A percentile compares a stretch with the other conserved stretches of the same genome.
These are phyloP conservation scores for Corydoras sp. DNA, from an alignment of 2,113 vertebrate species.

Conservation along the genomic window DNA sequence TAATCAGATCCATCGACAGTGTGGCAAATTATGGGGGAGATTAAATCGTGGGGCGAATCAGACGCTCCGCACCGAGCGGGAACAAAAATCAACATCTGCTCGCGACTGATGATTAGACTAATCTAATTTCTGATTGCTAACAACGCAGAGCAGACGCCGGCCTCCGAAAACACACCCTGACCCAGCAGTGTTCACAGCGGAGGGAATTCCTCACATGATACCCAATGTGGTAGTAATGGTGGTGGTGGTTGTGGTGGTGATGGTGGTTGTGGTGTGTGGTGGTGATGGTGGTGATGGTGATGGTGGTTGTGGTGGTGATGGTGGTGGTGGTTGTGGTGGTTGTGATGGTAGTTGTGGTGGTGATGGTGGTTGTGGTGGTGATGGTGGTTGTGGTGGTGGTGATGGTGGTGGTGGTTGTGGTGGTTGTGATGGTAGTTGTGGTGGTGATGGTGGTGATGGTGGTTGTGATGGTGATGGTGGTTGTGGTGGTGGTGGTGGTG, in stretches of 20 bases:
- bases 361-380: constrained; percentile 30
- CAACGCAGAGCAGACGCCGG: no score
- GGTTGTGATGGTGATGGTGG: not conserved
- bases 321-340: not conserved
- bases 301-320: no score
- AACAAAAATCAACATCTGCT: constrained; percentile 16
- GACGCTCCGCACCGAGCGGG: not conserved
- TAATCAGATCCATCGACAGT: no score
- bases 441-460: no score
- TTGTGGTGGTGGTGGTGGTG: constrained; percentile 34
- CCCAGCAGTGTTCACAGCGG: not conserved
- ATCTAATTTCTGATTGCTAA: constrained; percentile 5
- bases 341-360: not conserved
- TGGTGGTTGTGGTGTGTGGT: no score
- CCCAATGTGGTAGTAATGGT: not conserved
- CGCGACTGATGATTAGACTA: constrained; percentile 1
- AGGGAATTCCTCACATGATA: not conserved
- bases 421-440: no score
- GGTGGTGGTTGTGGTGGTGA: not conserved
- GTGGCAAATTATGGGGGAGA: no score
- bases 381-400: no score
- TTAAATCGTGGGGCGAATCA: no score
- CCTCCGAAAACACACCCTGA: not conserved
- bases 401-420: no score
- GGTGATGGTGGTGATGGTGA: no score